phyloP scores from a whole-genome alignment of 2,888 invertebrate genomes.

The Caenorhabditis sp. region DNA sequence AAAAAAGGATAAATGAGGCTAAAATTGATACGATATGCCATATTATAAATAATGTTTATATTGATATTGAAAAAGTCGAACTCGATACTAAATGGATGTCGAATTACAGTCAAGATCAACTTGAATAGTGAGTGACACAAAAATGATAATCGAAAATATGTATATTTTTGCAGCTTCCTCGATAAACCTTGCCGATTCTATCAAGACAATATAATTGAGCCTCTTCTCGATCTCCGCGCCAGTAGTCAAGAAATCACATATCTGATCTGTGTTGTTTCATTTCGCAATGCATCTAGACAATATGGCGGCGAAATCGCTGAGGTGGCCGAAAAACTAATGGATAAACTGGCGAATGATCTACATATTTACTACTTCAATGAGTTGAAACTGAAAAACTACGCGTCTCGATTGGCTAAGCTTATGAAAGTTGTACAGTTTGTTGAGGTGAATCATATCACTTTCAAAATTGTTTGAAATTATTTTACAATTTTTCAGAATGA shows the following conservation, averaged over 20 bases:
- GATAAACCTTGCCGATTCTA: not conserved
- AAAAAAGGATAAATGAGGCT: not conserved
- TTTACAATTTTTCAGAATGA: too few relatives aligned
- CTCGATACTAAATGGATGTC: not conserved
- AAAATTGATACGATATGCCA: not conserved
- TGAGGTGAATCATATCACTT: constrained; percentile 17
- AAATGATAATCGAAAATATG: not conserved
- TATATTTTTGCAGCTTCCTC: constrained; percentile 13
- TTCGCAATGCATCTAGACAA: constrained; percentile 29
- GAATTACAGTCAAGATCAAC: not conserved
- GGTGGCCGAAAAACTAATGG: constrained; percentile 18
- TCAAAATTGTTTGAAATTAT: too few relatives aligned
- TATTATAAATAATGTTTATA: not conserved
- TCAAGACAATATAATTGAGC: constrained; percentile 12
- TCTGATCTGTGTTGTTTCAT: constrained; percentile 35
- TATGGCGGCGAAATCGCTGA: constrained; percentile 12
- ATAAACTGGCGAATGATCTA: constrained; percentile 29
- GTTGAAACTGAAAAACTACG: constrained; percentile 31
- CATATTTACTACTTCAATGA: constrained; percentile 36
- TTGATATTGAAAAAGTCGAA: not conserved
- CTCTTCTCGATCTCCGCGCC: constrained; percentile 24
- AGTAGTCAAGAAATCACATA: constrained; percentile 26
- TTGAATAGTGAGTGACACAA: not conserved
- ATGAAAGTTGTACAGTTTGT: constrained; percentile 47
- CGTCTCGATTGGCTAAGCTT: constrained; percentile 34